Base-by-base conservation (phyloP, 2,888 invertebrate genomes). In the Hipparchia semele region DNA sequence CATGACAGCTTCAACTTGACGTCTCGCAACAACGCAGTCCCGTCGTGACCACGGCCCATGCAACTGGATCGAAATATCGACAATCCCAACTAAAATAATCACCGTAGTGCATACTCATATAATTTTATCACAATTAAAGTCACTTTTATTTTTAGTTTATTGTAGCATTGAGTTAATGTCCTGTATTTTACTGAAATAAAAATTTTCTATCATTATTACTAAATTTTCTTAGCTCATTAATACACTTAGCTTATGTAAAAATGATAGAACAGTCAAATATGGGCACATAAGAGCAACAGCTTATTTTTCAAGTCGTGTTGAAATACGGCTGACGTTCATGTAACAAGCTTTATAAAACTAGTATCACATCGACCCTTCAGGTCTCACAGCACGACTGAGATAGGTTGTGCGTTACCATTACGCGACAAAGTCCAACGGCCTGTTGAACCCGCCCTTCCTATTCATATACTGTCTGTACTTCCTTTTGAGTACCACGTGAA, bases 381-480 rank as follows among this genome's bases (percentile, higher is more conserved):
- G 80, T 74, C 80, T 72, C 69, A 67, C 61, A 60, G 10, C 67
- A 10, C 13, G 6, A 23, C 53, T 33, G 51, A 62, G 56, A 62
- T 78, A 77, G 79, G 76, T 78, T 76, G 79, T 79, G 80, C 73
- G 73, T 79, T 78, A 80, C 81, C 73, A 70, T 83, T 94, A 98
- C 79, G 98, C 98, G 78, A 99, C 98, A 94, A 99, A 99, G 91
- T 99, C 99, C 78, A 99, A 93, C 59, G 99, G 99, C 86, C 99
- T 95, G 91, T 99, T 99, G 92, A 99, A 99, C 71, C 99, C 99
- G 77, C 99, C 99, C 91, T 99, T 98, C 76, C 99, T 95, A 91
- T 99, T 99, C 99, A 99, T 99, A 87, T 99, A 99, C 92, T 99
- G 99, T 82, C 99, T 96, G 89, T 99, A 99, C 92, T 99, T 98